Percentiles rank a stretch among this genome's conserved stretches.
Conservation (phyloP, 2,888 invertebrate species). For the Atherix ibis region DNA sequence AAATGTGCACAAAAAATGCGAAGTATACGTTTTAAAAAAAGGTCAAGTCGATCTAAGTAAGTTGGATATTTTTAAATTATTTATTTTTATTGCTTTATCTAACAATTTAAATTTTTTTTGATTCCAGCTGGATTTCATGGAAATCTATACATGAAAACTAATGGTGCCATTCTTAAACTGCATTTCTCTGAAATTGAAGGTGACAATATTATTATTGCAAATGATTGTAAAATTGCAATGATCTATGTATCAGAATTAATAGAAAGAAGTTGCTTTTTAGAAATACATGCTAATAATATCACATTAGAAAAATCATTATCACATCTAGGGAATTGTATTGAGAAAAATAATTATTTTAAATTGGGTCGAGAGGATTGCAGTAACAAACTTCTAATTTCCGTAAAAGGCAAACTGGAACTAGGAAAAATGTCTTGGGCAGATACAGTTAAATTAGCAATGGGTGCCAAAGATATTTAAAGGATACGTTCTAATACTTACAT, state of each 20-base stretch:
- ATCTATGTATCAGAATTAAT: conserved; percentile 28
- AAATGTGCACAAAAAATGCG: conserved; percentile 26
- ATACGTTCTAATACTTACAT: too few relatives aligned
- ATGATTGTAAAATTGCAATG: conserved; percentile 18
- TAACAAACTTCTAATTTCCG: conserved; percentile 17
- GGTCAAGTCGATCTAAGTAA: conserved; percentile 27
- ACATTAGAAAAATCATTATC: conserved; percentile 18
- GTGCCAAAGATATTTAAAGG: conserved; percentile 7
- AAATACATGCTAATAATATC: conserved; percentile 19
- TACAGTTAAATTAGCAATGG: conserved; percentile 15
- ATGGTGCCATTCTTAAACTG: conserved; percentile 23
- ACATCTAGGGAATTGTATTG: conserved; percentile 20
- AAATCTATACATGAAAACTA: conserved; percentile 21
- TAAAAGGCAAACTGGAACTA: conserved; percentile 20
- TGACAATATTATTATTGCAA: conserved; percentile 20
- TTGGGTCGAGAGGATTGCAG: conserved; percentile 16
- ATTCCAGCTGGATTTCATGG: conserved; percentile 27
- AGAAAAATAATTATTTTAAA: conserved; percentile 17
- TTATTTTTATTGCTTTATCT: background rate
- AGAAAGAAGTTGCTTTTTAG: conserved; percentile 21
- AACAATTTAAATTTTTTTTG: background rate
- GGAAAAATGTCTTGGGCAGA: conserved; percentile 31
- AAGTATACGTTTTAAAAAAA: conserved; percentile 20
- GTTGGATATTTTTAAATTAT: conserved; percentile 7
- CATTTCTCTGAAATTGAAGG: conserved; percentile 27